Evolutionary conservation across 1,140 invertebrate species (phyloP), one percentile per base, ranked within the genome.

Genomic region (Coptotermes formosanus): DNA sequence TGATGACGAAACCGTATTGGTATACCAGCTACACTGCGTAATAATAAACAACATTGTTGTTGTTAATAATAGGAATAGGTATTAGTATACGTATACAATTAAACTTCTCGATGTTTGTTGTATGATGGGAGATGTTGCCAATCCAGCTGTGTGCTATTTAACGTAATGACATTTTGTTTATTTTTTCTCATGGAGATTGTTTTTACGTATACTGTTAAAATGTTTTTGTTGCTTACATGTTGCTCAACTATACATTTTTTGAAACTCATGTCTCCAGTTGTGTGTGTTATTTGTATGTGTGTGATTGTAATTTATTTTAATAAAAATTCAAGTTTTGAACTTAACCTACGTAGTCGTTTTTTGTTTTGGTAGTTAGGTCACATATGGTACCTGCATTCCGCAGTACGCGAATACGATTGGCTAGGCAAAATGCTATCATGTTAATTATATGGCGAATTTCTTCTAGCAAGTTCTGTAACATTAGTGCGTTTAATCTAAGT

Each of bases 261-360:
- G 55, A 30, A 86, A 82, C 55, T 87, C 88, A 85, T 88, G 88
- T 90, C 89, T 90, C 90, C 88, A 88, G 89, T 90, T 90, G 84
- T 84, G 83, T 84, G 83, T 84, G 83, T 84, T 83, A 83, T 83
- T 83, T 84, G 83, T 84, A 84, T 52, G 52, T 84, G 90, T 90
- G 90, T 91, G 90, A 90, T 88, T 90, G 90, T 91, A 91, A 91
- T 91, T 91, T 91, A 90, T 91, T 91, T 91, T 90, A 91, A 87
- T 87, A 87, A 91, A 89, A 90, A 90, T 88, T 90, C 88, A 90
- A 82, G 85, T 86, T 86, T 86, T 86, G 64, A 86, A 75, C 75
- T 45, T 48, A 82, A 82, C 19, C 25, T 25, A 38, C 16, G 19
- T 52, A 52, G 19, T 38, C 11, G 55, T 69, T 85, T 59, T 75